Evolutionary conservation across 53 echinoderm and acorn worm genomes (phyloP).

Genomic region (Luidia sarsii): DNA sequence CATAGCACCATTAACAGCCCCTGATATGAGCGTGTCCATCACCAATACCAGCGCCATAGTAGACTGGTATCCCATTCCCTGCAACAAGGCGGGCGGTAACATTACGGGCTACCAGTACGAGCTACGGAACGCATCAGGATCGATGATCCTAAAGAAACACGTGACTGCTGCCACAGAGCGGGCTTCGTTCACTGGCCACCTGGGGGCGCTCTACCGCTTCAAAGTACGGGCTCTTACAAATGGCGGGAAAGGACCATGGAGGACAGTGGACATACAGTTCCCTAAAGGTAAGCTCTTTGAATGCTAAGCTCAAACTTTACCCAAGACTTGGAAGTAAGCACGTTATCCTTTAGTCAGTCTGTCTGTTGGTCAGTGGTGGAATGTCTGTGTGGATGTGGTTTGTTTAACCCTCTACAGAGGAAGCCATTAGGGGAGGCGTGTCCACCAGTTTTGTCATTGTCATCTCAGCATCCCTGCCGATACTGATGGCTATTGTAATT

Average conservation of each 20-base stretch:
- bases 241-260: neutral
- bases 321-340: too few relatives aligned
- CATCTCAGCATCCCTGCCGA: too few relatives aligned
- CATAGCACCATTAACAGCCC: neutral
- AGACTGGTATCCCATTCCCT: slow-evolving; percentile 24
- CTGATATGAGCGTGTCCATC: neutral
- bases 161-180: neutral
- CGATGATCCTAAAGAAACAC: neutral
- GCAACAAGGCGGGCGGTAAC: slow-evolving; percentile 19
- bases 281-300: neutral
- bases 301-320: too few relatives aligned
- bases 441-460: too few relatives aligned
- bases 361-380: too few relatives aligned
- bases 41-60: neutral
- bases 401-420: too few relatives aligned
- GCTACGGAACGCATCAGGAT: neutral
- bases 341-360: too few relatives aligned
- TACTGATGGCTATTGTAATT: too few relatives aligned
- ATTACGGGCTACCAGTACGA: slow-evolving; percentile 23
- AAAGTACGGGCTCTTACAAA: neutral
- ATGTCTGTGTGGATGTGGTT: too few relatives aligned
- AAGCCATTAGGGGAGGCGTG: too few relatives aligned
- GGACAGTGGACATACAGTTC: neutral
- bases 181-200: neutral
- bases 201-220: slow-evolving; percentile 3